Conservation (phyloP, 2,888 invertebrate genomes). For the Drosophila barbarae region DNA sequence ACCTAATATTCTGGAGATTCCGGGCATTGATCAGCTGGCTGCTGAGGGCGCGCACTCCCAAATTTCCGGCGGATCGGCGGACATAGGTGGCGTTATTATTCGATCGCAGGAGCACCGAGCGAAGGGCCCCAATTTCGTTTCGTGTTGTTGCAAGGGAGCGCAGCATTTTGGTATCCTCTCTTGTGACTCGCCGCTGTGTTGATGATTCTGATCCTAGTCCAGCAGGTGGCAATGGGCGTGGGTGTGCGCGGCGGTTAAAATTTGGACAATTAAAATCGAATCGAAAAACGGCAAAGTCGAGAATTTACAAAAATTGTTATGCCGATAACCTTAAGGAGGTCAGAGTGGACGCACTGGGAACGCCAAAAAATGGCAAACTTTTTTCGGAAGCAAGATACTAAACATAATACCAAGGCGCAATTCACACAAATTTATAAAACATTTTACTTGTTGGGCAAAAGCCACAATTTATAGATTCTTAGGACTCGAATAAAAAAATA, state of each 20-base stretch:
- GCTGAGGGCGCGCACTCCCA: slow-evolving; percentile 69
- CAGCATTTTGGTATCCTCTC: slow-evolving; percentile 82
- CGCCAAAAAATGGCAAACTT: slow-evolving; percentile 11
- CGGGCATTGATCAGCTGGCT: slow-evolving; percentile 53
- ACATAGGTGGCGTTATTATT: slow-evolving; percentile 61
- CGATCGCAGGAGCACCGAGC: slow-evolving; percentile 82
- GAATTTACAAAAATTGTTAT: slow-evolving; percentile 49
- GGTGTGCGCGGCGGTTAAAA: slow-evolving; percentile 31
- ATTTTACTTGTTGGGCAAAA: background rate
- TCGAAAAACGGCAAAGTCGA: slow-evolving; percentile 34
- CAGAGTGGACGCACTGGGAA: slow-evolving; percentile 22
- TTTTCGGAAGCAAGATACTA: background rate
- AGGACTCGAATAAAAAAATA: background rate
- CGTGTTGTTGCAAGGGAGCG: slow-evolving; percentile 86
- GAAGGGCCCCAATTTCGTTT: slow-evolving; percentile 83
- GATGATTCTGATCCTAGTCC: slow-evolving; percentile 6
- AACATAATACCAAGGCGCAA: background rate
- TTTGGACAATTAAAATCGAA: slow-evolving; percentile 40
- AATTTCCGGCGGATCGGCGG: slow-evolving; percentile 68
- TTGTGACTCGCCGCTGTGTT: slow-evolving; percentile 10
- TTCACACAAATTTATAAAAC: background rate
- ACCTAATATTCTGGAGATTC: slow-evolving; percentile 72
- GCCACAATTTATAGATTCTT: background rate
- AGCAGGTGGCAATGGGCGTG: slow-evolving; percentile 5
- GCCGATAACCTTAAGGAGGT: slow-evolving; percentile 60